Evolutionary conservation across 2,113 vertebrate species (phyloP), one percentile per base, ranked within the genome.

Genomic region (Telmatochromis brachygnathus): DNA sequence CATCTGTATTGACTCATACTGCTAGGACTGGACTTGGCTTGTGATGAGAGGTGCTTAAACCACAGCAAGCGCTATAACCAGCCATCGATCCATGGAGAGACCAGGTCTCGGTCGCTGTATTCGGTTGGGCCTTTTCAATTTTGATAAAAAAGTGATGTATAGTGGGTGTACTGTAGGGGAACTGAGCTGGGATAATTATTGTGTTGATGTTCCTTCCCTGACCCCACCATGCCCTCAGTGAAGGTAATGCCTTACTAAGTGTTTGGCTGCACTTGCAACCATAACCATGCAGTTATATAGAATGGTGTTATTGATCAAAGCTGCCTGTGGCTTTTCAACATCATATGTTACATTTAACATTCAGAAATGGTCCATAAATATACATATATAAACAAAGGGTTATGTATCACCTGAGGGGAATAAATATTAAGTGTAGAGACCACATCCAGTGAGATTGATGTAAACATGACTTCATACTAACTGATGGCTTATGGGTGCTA

Each of bases 211-310:
- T 91, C 80, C 35, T 49, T 86, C 83, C 51, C 33, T 70, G 54
- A 82, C 68, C 80, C 54, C 49, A 37, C n/a, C 2, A 8, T 13
- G 85, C 49, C 85, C 81, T 81, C 39, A 12, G 30, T 91, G 79
- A 94, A 95, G 93, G 93, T 94, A 87, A 58, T 11, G 56, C 82
- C 89, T 93, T 91, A 94, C 93, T 87, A 91, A 95, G 80, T 81
- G 89, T 65, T 81, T 51, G 75, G 68, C 81, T 58, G 56, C 39
- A 77, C 89, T 89, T 68, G 85, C 89, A 84, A 79, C 62, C 84
- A 81, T 47, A 85, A 83, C 49, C 58, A 33, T 23, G 35, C 28
- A 42, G 82, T 88, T 89, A 84, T 56, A 45, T 75, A 82, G 65
- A 83, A 86, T 39, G 51, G 86, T 7, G 33, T 70, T 82, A 93